Evolutionary conservation across 1,140 invertebrate species (phyloP).

Genomic region (fruit fly (Drosophila melanogaster)): Release_6_plus_ISO1_MT NT_037436.4:10916001-10916500

Average conservation of each 20-base stretch:
- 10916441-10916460: constrained; percentile 52
- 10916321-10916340: no score
- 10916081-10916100: background rate
- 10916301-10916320: no score
- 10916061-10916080: background rate
- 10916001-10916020: background rate
- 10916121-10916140: background rate
- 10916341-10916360: background rate
- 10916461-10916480: constrained; percentile 33
- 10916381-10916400: background rate
- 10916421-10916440: constrained; percentile 4
- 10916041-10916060: background rate
- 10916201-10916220: background rate
- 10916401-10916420: background rate
- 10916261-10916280: no score
- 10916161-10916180: background rate
- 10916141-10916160: constrained; percentile 2
- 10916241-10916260: no score
- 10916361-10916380: background rate
- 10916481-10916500: constrained; percentile 26
- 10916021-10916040: background rate
- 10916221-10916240: background rate
- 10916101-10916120: constrained; percentile 1
- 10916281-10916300: no score
- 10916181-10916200: background rate